Evolutionary conservation across 2,888 invertebrate genomes (phyloP), one percentile per base, ranked within the genome.

Genomic region (Lithophane semibrunnea): DNA sequence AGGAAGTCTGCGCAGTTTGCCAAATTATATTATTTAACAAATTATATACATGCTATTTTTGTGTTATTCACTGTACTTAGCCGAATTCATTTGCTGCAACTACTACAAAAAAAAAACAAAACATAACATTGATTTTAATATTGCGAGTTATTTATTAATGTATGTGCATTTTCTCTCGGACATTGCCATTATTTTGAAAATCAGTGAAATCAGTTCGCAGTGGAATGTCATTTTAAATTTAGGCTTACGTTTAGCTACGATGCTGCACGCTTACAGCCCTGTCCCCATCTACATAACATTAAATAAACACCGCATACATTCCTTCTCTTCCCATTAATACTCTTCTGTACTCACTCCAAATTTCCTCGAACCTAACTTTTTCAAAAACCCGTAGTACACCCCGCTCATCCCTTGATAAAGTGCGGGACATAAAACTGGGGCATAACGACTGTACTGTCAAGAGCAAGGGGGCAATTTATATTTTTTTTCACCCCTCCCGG

Each of bases 391-490:
- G 18, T 80, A 80, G 90, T 91, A 90, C 60, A 73, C 52, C 58
- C 75, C 89, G 89, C 89, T 92, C 92, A 94, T 93, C 92, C 92
- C 84, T 88, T 95, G 94, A 95, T 92, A 95, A 94, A 95, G 91
- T 89, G 91, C 77, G 66, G 89, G 82, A 91, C 94, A 95, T 95
- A 95, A 95, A 95, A 93, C 92, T 93, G 90, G 85, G 83, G 88
- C 91, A 92, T 94, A 95, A 95, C 92, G 94, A 93, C 94, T 93
- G 89, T 91, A 92, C 94, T 95, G 95, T 94, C 95, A 94, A 89
- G 89, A 91, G 89, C 95, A 95, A 93, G 93, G 91, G 90, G 90
- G 92, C 93, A 91, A 95, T 95, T 93, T 94, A 94, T 94, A 90
- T 92, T 90, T 89, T 88, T 86, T 83, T 85, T 85, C 61, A 81